Percentiles rank a stretch among this genome's conserved stretches.
phyloP scores from a whole-genome alignment of 2,797 vertebrate genomes.

The Ispidina picta region DNA sequence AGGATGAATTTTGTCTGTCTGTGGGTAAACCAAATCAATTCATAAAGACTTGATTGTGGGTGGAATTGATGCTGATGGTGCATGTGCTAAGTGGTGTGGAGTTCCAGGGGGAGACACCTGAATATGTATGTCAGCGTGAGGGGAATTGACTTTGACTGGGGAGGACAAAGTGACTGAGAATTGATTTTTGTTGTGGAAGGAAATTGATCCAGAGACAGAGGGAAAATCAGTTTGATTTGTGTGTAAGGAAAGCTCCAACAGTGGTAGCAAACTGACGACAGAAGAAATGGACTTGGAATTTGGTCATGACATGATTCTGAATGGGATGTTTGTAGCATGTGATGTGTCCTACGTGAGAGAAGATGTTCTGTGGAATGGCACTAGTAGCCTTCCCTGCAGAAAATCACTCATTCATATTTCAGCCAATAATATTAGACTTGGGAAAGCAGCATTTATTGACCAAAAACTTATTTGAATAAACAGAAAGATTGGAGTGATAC shows the following conservation, averaged over 20 bases:
- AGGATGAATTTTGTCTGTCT: constrained; percentile 20
- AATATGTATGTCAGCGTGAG: constrained; percentile 35
- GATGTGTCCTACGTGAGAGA: neutral
- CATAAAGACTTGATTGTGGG: neutral
- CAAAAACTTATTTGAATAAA: neutral
- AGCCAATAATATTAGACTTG: neutral
- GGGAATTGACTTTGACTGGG: constrained; percentile 66
- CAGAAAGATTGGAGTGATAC: neutral
- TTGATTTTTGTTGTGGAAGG: constrained; percentile 64
- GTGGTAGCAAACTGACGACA: neutral
- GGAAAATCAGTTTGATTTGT: constrained; percentile 32
- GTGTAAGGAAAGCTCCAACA: neutral
- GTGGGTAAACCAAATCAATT: constrained; percentile 22
- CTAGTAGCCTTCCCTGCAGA: neutral
- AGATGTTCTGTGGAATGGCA: neutral
- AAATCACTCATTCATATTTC: neutral
- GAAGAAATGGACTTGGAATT: constrained; percentile 6
- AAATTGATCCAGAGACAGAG: constrained; percentile 43
- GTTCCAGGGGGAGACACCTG: constrained; percentile 1
- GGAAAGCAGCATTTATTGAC: neutral
- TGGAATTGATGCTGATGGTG: constrained; percentile 8
- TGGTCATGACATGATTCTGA: neutral
- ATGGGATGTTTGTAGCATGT: neutral
- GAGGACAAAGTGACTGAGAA: constrained; percentile 60
- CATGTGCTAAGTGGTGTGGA: neutral